Conservation (phyloP, 1,140 invertebrate genomes). For the Polypedilum pembai region DNA sequence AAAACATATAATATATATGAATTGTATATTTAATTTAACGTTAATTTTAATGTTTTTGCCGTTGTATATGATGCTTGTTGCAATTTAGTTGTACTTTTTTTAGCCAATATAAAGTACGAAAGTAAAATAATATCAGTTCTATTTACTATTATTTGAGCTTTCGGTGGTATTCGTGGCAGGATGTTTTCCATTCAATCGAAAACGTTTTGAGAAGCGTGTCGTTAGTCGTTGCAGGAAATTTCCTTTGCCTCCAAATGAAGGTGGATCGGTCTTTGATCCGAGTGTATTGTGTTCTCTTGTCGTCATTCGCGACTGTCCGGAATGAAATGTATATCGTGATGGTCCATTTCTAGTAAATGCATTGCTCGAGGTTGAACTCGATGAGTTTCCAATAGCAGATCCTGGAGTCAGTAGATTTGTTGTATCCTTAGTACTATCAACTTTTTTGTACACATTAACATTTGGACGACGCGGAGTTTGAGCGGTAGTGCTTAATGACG, state of each 20-base stretch:
- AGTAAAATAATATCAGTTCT: not conserved
- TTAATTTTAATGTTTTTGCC: not conserved
- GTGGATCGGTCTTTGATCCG: not conserved
- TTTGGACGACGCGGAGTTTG: conserved; percentile 2
- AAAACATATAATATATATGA: too few relatives aligned
- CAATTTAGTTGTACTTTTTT: not conserved
- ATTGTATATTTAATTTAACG: too few relatives aligned
- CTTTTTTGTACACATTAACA: conserved; percentile 23
- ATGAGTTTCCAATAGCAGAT: not conserved
- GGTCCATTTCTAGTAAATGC: conserved; percentile 15
- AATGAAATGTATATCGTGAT: conserved; percentile 24
- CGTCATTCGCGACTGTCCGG: not conserved
- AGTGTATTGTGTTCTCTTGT: not conserved
- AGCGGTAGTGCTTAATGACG: not conserved
- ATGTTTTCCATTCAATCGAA: not conserved
- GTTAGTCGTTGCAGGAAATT: conserved; percentile 17
- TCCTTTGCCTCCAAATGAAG: not conserved
- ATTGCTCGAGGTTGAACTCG: not conserved
- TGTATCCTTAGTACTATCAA: conserved; percentile 10
- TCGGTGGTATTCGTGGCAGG: not conserved
- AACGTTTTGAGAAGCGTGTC: conserved; percentile 1
- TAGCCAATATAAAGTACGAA: not conserved
- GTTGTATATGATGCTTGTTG: not conserved
- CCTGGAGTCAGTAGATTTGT: not conserved
- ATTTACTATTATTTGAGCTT: conserved; percentile 11